Evolutionary conservation across 2,888 invertebrate species (phyloP).

Genomic region (Crocallis elinguaria): DNA sequence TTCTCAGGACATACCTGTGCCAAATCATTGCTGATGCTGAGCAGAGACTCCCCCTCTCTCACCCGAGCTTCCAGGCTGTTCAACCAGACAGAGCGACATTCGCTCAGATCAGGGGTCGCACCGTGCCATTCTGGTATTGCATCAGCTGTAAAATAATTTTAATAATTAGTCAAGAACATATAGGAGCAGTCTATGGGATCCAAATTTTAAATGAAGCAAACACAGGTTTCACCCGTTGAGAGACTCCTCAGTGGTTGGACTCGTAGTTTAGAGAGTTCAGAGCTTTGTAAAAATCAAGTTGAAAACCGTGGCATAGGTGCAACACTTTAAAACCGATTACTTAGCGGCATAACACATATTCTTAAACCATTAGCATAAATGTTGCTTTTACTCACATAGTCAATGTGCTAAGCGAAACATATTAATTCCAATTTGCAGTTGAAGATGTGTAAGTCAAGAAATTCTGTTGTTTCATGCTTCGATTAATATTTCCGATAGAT

Average conservation of each 20-base stretch:
- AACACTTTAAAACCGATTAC: too few species aligned
- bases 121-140: conserved; percentile 88
- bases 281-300: too few species aligned
- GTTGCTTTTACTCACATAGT: too few species aligned
- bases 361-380: too few species aligned
- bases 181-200: neutral
- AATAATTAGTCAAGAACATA: neutral
- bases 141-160: conserved; percentile 53
- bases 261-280: too few species aligned
- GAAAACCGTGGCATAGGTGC: too few species aligned
- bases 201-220: neutral
- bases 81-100: conserved; percentile 95
- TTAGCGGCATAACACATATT: too few species aligned
- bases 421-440: too few species aligned
- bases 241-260: too few species aligned
- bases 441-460: neutral
- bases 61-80: conserved; percentile 93
- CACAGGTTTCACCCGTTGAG: too few species aligned
- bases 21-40: conserved; percentile 92
- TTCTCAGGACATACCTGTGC: conserved; percentile 81
- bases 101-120: conserved; percentile 92
- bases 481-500: neutral
- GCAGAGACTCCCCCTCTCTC: conserved; percentile 89
- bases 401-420: too few species aligned
- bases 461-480: neutral